phyloP scores from a whole-genome alignment of 2,797 vertebrate genomes.

The Gastrophryne carolinensis region DNA sequence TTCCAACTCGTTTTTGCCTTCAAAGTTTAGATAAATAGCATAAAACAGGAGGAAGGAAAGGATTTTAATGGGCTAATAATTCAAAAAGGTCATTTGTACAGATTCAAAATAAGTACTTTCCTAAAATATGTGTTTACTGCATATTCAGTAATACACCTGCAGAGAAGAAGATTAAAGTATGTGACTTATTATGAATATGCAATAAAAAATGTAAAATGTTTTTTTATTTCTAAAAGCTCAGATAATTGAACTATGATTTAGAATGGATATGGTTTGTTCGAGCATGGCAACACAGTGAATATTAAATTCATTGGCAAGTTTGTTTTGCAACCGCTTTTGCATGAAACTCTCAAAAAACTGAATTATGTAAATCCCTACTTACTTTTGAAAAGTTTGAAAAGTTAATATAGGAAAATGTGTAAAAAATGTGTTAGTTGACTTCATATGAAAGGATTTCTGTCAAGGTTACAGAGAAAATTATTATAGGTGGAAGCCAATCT shows the following conservation, averaged over 20 bases:
- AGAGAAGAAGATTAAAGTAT: constrained; percentile 37
- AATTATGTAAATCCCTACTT: neutral
- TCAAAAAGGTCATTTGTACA: constrained; percentile 18
- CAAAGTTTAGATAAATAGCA: constrained; percentile 13
- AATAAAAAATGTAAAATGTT: constrained; percentile 21
- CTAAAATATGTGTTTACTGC: constrained; percentile 21
- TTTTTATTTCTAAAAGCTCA: neutral
- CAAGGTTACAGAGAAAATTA: constrained; percentile 40
- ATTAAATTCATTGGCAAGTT: neutral
- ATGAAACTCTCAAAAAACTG: neutral
- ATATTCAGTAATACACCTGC: constrained; percentile 21
- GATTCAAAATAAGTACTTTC: neutral
- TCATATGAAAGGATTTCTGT: neutral
- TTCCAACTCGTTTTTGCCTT: too few species aligned
- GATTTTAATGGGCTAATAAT: constrained; percentile 15
- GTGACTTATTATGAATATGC: constrained; percentile 23
- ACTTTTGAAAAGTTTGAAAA: neutral
- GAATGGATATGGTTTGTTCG: constrained; percentile 13
- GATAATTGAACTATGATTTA: constrained; percentile 27
- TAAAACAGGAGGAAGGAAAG: constrained; percentile 5
- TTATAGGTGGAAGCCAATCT: constrained; percentile 28
- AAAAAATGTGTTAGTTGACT: neutral
- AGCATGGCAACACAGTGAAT: neutral
- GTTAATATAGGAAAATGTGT: neutral
- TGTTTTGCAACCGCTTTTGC: neutral